Conservation (phyloP, 2,113 vertebrate species). For the Salvelinus namaycush region DNA sequence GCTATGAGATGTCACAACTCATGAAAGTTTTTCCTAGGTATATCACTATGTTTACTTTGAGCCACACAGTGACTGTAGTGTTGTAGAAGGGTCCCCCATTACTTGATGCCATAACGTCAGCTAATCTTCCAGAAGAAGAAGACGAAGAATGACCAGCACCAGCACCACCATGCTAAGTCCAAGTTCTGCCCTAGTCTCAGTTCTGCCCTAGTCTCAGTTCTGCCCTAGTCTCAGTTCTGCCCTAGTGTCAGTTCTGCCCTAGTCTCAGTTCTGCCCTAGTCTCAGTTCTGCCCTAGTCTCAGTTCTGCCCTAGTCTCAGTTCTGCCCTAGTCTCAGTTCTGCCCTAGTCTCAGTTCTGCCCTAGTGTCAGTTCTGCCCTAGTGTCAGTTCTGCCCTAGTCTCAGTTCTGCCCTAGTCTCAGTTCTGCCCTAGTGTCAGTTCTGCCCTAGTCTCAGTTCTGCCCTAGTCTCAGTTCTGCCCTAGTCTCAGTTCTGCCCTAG, state of each 20-base stretch:
- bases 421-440: no score
- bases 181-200: no score
- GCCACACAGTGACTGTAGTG: slow-evolving; percentile 10
- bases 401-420: no score
- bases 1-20: slow-evolving; percentile 24
- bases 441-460: no score
- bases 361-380: not conserved
- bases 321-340: slow-evolving; percentile 6
- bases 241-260: no score
- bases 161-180: not conserved
- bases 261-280: not conserved
- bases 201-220: not conserved
- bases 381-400: no score
- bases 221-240: slow-evolving; percentile 59
- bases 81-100: no score
- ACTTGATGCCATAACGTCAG: no score
- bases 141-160: not conserved
- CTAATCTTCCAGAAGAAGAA: no score
- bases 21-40: slow-evolving; percentile 17
- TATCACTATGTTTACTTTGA: not conserved
- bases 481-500: no score
- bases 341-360: slow-evolving; percentile 62
- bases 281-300: slow-evolving; percentile 70
- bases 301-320: slow-evolving; percentile 64
- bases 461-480: no score